Evolutionary conservation across 2,113 vertebrate genomes (phyloP).

Genomic region (Gopherus evgoodei): DNA sequence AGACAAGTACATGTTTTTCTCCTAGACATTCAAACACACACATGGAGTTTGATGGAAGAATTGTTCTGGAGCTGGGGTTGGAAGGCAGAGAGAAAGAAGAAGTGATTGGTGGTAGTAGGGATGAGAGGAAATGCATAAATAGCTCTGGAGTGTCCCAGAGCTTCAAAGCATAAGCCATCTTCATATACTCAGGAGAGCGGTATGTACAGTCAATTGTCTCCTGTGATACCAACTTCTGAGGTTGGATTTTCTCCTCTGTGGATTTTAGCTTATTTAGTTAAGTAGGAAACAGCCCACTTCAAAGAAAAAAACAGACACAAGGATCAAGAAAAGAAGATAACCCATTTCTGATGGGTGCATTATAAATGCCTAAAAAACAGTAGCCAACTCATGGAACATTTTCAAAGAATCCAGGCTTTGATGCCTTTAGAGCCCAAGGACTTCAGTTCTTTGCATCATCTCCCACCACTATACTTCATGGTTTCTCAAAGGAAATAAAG

Average conservation of each 20-base stretch:
- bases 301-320: constrained; percentile 33
- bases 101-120: not conserved
- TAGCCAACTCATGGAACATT: constrained; percentile 38
- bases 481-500: constrained; percentile 50
- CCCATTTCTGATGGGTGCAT: constrained; percentile 27
- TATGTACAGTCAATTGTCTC: not conserved
- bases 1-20: not conserved
- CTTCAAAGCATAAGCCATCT: not conserved
- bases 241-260: constrained; percentile 20
- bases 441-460: constrained; percentile 35
- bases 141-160: rapidly evolving
- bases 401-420: constrained; percentile 68
- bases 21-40: not conserved
- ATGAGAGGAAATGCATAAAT: not conserved
- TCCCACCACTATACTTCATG: constrained; percentile 50
- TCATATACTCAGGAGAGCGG: not conserved
- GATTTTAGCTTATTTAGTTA: not conserved
- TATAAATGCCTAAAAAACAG: constrained; percentile 48
- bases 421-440: constrained; percentile 56
- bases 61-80: not conserved
- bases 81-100: not conserved
- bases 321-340: constrained; percentile 28
- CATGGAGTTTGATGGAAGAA: not conserved
- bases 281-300: not conserved
- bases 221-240: not conserved